These are phyloP conservation scores for Dipodomys ordii DNA, from an alignment of 2,113 vertebrate genomes.

Conservation along the genomic window DNA sequence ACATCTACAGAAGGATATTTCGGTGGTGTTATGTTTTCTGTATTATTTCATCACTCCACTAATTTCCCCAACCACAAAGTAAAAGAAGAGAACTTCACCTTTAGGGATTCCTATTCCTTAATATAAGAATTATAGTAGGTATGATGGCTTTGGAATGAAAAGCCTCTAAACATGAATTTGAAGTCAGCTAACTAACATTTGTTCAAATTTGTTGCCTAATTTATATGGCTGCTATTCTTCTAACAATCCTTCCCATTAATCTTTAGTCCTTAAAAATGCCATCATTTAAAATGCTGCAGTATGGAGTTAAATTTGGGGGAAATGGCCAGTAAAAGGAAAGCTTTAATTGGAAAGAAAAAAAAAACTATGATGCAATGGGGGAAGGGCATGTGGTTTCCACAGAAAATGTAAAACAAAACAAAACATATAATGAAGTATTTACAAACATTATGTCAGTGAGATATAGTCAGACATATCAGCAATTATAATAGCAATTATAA, in stretches of 20 bases:
- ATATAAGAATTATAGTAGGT: neutral
- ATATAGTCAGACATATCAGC: neutral
- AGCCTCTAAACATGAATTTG: neutral
- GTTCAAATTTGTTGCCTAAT: neutral
- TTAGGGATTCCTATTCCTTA: constrained; percentile 2
- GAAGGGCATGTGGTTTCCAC: neutral
- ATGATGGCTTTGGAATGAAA: constrained; percentile 49
- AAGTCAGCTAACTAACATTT: constrained; percentile 18
- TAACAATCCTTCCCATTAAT: neutral
- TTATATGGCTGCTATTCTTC: neutral
- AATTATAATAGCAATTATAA: no score
- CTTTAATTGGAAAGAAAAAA: neutral
- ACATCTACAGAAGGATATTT: neutral
- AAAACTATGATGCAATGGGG: neutral
- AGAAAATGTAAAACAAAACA: neutral
- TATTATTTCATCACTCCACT: neutral
- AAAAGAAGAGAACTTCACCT: neutral
- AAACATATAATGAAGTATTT: neutral
- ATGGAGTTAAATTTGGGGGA: constrained; percentile 13
- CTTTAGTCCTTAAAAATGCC: constrained; percentile 3
- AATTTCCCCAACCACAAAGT: neutral
- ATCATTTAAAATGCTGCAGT: neutral
- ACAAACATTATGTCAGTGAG: neutral
- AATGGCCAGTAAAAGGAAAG: neutral
- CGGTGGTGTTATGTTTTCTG: neutral